Evolutionary conservation across 2,113 vertebrate species (phyloP).

Genomic region (Manacus vitellinus): DNA sequence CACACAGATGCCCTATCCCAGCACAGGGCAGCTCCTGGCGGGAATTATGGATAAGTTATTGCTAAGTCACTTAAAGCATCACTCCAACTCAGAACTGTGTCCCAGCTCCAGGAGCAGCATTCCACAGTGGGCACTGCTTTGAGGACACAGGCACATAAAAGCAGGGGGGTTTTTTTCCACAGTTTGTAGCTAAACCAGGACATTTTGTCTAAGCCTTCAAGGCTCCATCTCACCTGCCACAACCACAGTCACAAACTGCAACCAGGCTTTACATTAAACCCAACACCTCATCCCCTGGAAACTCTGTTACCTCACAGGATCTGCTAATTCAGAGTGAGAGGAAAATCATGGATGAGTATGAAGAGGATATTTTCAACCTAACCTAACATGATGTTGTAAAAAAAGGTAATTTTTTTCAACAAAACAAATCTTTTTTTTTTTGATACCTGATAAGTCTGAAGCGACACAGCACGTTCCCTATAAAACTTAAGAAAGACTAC

Average conservation of each 20-base stretch:
- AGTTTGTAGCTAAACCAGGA: background rate
- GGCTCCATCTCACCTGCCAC: background rate
- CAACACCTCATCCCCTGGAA: background rate
- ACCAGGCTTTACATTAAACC: background rate
- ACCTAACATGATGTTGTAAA: accelerated
- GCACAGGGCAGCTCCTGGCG: background rate
- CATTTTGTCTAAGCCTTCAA: background rate
- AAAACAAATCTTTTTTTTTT: background rate
- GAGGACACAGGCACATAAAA: accelerated
- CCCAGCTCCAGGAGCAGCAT: background rate
- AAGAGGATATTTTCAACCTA: background rate
- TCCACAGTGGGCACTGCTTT: background rate
- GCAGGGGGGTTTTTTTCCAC: accelerated
- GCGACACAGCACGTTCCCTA: background rate
- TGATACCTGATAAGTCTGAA: background rate
- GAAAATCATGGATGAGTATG: accelerated
- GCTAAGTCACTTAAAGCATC: accelerated
- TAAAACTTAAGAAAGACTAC: background rate
- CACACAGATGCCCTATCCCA: background rate
- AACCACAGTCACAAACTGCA: background rate
- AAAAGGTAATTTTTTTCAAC: background rate
- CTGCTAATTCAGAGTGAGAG: background rate
- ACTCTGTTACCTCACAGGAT: background rate
- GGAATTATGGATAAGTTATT: background rate
- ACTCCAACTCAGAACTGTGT: background rate